Percentiles rank a stretch among this genome's conserved stretches.
Evolutionary conservation across 2,113 vertebrate species (phyloP).

Genomic region (Ginglymostoma cirratum): DNA sequence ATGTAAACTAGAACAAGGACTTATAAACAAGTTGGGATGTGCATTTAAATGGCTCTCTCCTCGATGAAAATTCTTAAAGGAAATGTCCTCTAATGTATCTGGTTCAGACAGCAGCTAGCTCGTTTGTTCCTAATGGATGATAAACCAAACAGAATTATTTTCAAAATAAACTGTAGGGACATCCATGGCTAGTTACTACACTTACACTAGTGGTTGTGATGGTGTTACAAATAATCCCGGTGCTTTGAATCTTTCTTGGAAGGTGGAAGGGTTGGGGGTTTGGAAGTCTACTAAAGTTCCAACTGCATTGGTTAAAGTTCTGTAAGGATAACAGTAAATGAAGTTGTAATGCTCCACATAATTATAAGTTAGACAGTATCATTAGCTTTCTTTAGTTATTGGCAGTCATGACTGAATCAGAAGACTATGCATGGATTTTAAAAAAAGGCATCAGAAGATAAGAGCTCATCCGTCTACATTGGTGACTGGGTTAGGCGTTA

Average conservation of each 20-base stretch:
- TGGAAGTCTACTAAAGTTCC: background rate
- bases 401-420: background rate
- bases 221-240: background rate
- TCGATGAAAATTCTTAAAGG: background rate
- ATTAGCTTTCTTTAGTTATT: background rate
- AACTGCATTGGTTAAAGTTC: background rate
- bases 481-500: no score
- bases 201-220: background rate
- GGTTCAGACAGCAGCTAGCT: background rate
- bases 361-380: background rate
- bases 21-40: background rate
- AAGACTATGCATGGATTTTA: no score
- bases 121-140: background rate
- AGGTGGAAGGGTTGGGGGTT: background rate
- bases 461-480: background rate
- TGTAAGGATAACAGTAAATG: background rate
- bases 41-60: background rate
- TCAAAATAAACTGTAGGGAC: background rate
- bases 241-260: background rate
- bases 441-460: background rate
- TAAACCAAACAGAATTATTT: background rate
- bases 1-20: background rate
- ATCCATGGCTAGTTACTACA: background rate
- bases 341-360: background rate
- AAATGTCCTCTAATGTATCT: background rate